A percentile compares a stretch with the other conserved stretches of the same genome.
Conservation (phyloP, 2,797 vertebrate genomes). For the Uromys caudimaculatus region DNA sequence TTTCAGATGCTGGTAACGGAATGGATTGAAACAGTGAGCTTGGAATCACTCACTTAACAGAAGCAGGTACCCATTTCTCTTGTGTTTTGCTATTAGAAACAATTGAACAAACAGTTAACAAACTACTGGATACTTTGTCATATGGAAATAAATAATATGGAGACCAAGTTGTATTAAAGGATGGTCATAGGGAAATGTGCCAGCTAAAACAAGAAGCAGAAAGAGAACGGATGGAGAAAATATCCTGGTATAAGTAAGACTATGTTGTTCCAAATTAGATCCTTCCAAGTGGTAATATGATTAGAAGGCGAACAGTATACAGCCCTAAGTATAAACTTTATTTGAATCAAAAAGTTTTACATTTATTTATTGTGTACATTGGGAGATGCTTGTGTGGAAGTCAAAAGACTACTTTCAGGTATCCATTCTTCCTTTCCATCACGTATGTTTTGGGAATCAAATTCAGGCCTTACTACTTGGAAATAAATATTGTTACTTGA, state of each 20-base stretch:
- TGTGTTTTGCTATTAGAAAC: constrained; percentile 25
- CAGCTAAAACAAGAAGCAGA: constrained; percentile 70
- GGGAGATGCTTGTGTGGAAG: background rate
- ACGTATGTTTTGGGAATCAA: background rate
- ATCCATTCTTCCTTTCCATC: no score
- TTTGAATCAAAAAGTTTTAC: background rate
- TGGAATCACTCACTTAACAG: background rate
- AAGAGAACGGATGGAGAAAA: background rate
- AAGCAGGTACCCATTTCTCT: background rate
- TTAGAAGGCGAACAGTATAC: background rate
- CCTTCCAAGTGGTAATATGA: background rate
- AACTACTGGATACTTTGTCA: constrained; percentile 19
- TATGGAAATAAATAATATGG: background rate
- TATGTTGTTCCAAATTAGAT: background rate
- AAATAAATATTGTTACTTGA: accelerated
- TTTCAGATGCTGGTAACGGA: no score
- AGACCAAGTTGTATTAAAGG: background rate
- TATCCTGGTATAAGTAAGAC: constrained; percentile 27
- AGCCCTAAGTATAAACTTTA: no score
- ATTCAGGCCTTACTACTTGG: background rate
- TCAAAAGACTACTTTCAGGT: background rate
- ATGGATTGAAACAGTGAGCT: no score
- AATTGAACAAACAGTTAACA: constrained; percentile 41
- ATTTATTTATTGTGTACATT: background rate
- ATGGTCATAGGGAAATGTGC: background rate